Evolutionary conservation across 2,113 vertebrate species (phyloP).

Genomic region (Cryptomyrus ogoouensis): DNA sequence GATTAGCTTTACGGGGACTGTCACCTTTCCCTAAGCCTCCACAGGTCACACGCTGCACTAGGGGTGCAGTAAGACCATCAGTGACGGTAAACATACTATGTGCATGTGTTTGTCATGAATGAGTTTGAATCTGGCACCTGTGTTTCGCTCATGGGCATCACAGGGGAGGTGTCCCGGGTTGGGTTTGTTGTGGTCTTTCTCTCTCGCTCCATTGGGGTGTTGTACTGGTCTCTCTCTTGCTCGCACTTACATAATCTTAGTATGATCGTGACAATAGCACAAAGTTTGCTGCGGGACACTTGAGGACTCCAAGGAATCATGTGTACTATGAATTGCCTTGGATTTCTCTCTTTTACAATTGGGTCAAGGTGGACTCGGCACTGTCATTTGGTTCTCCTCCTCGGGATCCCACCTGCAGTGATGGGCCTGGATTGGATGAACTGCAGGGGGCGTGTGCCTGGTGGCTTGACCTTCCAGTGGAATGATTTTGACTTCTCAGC

Average conservation of each 20-base stretch:
- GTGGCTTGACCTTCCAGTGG: not conserved
- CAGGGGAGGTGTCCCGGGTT: not conserved
- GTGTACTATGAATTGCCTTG: not conserved
- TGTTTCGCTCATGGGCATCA: not conserved
- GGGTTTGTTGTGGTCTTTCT: not conserved
- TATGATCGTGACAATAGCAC: not conserved
- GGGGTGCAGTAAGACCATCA: not conserved
- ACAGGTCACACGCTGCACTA: not conserved
- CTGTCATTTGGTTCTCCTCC: not conserved
- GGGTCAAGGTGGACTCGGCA: slow-evolving; percentile 9
- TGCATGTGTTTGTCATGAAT: not conserved
- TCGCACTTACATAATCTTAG: not conserved
- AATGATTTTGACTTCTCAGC: not conserved
- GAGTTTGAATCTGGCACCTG: not conserved
- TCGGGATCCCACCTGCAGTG: not conserved
- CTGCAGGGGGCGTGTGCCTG: not conserved
- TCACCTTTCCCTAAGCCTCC: not conserved
- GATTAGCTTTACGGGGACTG: not conserved
- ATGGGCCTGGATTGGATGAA: not conserved
- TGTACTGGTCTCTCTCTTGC: not conserved
- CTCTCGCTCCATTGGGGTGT: not conserved
- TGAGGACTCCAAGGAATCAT: not conserved
- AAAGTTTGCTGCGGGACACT: not conserved
- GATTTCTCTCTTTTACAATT: not conserved
- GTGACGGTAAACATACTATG: not conserved